A percentile compares a stretch with the other conserved stretches of the same genome.
These are phyloP conservation scores for Melanocharis versteri DNA, from an alignment of 2,113 vertebrate species.

Conservation along the genomic window DNA sequence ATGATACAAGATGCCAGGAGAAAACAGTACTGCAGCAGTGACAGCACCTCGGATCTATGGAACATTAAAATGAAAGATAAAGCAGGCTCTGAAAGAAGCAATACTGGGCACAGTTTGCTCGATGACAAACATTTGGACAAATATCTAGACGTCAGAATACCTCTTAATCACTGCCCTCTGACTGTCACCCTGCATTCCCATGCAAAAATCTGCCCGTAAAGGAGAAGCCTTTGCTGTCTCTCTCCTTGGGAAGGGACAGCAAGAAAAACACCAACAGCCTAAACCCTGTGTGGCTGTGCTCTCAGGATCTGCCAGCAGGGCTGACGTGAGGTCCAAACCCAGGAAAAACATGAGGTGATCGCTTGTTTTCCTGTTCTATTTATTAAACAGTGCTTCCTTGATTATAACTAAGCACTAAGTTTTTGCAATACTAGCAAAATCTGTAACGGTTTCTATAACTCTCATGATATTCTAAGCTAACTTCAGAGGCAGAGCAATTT, in stretches of 20 bases:
- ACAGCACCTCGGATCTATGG: not conserved
- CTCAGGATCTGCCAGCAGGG: not conserved
- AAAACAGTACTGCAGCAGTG: not conserved
- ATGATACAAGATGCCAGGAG: slow-evolving; percentile 27
- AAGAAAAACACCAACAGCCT: not conserved
- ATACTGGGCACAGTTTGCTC: not conserved
- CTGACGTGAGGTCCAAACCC: not conserved
- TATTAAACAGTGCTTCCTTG: slow-evolving; percentile 59
- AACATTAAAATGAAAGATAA: slow-evolving; percentile 41
- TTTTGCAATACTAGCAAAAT: slow-evolving; percentile 68
- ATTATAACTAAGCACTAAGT: slow-evolving; percentile 64
- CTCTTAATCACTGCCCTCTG: not conserved
- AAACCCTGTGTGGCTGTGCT: not conserved
- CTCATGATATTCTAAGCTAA: slow-evolving; percentile 66
- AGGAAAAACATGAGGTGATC: not conserved
- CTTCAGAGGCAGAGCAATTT: slow-evolving; percentile 68
- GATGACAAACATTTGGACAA: not conserved
- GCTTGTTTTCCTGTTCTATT: slow-evolving; percentile 43
- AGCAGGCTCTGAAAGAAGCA: slow-evolving; percentile 7
- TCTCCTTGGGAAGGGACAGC: not conserved
- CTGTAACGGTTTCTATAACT: slow-evolving; percentile 49
- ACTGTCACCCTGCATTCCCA: not conserved
- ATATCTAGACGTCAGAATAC: not conserved
- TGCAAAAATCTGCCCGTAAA: not conserved
- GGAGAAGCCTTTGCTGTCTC: not conserved